A percentile compares a stretch with the other conserved stretches of the same genome.
Evolutionary conservation across 1,140 invertebrate species (phyloP).

Genomic region (Sogatella furcifera): DNA sequence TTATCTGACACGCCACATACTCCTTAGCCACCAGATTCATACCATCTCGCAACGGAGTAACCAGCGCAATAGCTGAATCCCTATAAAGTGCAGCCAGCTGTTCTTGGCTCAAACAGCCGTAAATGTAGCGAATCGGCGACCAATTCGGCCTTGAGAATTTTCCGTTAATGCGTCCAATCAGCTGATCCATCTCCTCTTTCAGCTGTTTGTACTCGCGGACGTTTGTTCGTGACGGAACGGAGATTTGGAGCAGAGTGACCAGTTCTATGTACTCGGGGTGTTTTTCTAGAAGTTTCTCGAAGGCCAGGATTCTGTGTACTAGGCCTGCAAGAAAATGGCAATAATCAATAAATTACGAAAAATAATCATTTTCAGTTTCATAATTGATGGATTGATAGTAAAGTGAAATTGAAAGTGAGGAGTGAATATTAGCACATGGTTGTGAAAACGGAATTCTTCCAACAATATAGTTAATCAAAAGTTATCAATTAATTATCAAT

Average conservation of each 20-base stretch:
- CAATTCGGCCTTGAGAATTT: constrained; percentile 79
- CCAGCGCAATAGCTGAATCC: constrained; percentile 73
- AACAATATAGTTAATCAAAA: too few species aligned
- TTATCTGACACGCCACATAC: constrained; percentile 86
- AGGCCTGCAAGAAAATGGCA: constrained; percentile 38
- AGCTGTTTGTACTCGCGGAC: constrained; percentile 85
- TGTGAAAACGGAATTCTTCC: too few species aligned
- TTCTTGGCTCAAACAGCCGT: constrained; percentile 76
- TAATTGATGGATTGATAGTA: too few species aligned
- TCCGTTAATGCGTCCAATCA: constrained; percentile 78
- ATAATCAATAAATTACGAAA: background rate
- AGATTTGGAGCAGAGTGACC: constrained; percentile 69
- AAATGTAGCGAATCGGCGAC: constrained; percentile 86
- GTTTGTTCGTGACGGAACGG: constrained; percentile 82
- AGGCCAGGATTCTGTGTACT: constrained; percentile 70
- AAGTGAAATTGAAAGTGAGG: too few species aligned
- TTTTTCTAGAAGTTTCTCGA: constrained; percentile 72
- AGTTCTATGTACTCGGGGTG: constrained; percentile 79
- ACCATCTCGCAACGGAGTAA: constrained; percentile 78
- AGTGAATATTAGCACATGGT: too few species aligned
- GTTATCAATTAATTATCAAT: too few species aligned
- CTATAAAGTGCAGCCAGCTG: constrained; percentile 76
- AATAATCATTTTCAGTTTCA: too few species aligned
- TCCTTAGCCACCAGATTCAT: constrained; percentile 93
- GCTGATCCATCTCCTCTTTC: constrained; percentile 82